These are phyloP conservation scores for Aramus guarauna DNA, from an alignment of 2,113 vertebrate genomes.

Conservation along the genomic window DNA sequence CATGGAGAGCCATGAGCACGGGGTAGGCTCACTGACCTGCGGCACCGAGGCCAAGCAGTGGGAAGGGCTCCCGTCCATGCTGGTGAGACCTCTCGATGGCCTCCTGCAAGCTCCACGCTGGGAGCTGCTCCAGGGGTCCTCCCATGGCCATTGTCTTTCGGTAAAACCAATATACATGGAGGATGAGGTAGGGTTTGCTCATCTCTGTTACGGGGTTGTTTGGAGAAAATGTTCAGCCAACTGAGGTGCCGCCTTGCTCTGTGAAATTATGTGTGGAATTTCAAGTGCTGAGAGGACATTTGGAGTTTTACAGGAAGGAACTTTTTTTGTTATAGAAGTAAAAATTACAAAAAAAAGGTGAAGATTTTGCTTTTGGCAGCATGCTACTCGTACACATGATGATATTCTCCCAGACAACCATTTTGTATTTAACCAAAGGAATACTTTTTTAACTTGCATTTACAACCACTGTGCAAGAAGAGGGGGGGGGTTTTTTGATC, in stretches of 20 bases:
- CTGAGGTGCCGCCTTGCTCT: not conserved
- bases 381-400: not conserved
- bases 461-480: not conserved
- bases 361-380: not conserved
- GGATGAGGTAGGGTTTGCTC: not conserved
- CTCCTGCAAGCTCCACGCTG: accelerated
- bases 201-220: not conserved
- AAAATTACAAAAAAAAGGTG: not conserved
- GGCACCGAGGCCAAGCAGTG: not conserved
- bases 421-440: not conserved
- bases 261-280: not conserved
- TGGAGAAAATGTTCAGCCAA: not conserved
- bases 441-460: not conserved
- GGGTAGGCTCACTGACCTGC: accelerated
- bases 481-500: not conserved
- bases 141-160: accelerated
- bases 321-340: not conserved
- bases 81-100: not conserved
- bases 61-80: not conserved
- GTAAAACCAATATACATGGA: not conserved
- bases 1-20: accelerated
- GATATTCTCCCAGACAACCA: not conserved
- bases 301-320: not conserved
- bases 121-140: not conserved
- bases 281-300: not conserved